Evolutionary conservation across 2,797 vertebrate species (phyloP).

Genomic region (Natrix natrix): DNA sequence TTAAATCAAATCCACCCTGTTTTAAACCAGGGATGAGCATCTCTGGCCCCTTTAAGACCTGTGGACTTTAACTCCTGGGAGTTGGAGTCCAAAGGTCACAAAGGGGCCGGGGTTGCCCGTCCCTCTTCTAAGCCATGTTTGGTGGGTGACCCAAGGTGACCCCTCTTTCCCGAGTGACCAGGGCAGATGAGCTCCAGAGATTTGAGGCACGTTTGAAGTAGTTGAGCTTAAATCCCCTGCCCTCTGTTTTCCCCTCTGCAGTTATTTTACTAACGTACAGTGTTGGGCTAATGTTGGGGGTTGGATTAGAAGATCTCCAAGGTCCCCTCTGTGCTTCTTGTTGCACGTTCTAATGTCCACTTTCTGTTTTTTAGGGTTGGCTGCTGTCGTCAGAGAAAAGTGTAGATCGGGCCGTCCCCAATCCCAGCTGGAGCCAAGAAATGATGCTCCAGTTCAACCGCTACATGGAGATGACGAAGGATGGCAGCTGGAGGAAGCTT

Average conservation of each 20-base stretch:
- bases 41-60: neutral
- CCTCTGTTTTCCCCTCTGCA: neutral
- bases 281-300: neutral
- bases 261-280: neutral
- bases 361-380: neutral
- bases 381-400: neutral
- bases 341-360: neutral
- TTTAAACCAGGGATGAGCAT: neutral
- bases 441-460: constrained; percentile 74
- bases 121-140: neutral
- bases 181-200: neutral
- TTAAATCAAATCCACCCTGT: neutral
- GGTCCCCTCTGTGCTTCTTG: neutral
- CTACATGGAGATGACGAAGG: constrained; percentile 68
- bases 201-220: neutral
- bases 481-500: constrained; percentile 73
- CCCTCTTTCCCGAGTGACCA: neutral
- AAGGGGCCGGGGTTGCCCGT: neutral
- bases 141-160: neutral
- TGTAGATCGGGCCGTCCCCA: constrained; percentile 77
- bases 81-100: neutral
- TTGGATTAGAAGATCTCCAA: neutral
- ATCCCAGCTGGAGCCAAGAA: constrained; percentile 79
- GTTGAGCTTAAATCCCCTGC: no score
- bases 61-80: neutral